phyloP scores from a whole-genome alignment of 1,140 invertebrate genomes.

The Habropoda laboriosa region DNA sequence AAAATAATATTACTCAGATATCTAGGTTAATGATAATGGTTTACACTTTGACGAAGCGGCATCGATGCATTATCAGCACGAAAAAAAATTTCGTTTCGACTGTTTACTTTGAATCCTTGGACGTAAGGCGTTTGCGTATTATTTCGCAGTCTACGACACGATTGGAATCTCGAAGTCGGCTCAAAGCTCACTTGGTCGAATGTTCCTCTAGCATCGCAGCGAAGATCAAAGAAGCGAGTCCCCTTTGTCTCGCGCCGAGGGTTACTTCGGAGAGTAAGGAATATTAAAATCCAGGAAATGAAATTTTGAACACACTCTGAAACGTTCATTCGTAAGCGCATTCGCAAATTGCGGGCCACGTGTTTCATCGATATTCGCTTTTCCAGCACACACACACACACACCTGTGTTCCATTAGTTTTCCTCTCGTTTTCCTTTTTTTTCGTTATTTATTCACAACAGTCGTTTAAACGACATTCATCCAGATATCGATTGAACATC shows the following conservation, averaged over 20 bases:
- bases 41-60: too few species aligned
- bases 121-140: background rate
- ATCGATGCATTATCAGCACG: too few species aligned
- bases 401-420: too few species aligned
- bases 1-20: too few species aligned
- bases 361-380: too few species aligned
- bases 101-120: background rate
- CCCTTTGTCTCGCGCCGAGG: constrained; percentile 27
- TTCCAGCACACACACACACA: too few species aligned
- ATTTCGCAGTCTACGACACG: background rate
- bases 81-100: background rate
- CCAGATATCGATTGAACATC: background rate
- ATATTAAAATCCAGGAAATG: constrained; percentile 50
- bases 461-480: background rate
- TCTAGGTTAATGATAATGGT: too few species aligned
- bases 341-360: background rate
- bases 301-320: constrained; percentile 19
- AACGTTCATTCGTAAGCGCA: background rate
- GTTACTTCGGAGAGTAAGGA: constrained; percentile 18
- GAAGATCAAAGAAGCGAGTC: constrained; percentile 45
- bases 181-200: constrained; percentile 30
- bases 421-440: too few species aligned
- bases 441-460: background rate
- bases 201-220: constrained; percentile 16
- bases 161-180: constrained; percentile 22